phyloP scores from a whole-genome alignment of 2,888 invertebrate species.

The Dynastes maya region DNA sequence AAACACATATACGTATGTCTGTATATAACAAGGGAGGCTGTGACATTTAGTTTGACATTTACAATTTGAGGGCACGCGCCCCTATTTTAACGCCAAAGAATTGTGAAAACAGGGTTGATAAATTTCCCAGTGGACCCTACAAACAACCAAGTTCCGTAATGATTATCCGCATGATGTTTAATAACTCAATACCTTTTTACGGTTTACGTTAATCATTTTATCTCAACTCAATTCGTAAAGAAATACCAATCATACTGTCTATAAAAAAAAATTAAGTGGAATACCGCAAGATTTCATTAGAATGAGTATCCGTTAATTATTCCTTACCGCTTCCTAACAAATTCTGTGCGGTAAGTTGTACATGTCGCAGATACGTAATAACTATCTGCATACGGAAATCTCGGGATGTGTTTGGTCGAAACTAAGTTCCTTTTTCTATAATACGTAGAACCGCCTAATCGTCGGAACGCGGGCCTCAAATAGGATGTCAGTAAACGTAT shows the following conservation, averaged over 20 bases:
- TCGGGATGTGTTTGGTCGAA: slow-evolving; percentile 4
- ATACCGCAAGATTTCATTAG: slow-evolving; percentile 13
- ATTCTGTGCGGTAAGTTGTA: neutral
- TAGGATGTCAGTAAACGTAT: neutral
- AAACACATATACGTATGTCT: slow-evolving; percentile 21
- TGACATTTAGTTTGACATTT: slow-evolving; percentile 66
- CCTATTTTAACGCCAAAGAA: slow-evolving; percentile 22
- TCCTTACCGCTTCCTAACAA: slow-evolving; percentile 22
- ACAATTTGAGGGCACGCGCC: slow-evolving; percentile 54
- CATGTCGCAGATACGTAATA: slow-evolving; percentile 6
- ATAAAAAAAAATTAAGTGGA: neutral
- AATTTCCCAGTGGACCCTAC: slow-evolving; percentile 38
- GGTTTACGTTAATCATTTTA: neutral
- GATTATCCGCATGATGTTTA: neutral
- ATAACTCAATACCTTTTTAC: neutral
- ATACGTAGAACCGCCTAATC: slow-evolving; percentile 1
- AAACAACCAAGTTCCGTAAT: slow-evolving; percentile 29
- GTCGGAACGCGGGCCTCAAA: neutral
- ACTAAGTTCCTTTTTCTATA: slow-evolving; percentile 5
- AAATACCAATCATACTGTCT: neutral
- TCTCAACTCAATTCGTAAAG: neutral
- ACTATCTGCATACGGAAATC: neutral
- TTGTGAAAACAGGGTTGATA: slow-evolving; percentile 42
- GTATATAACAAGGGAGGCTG: slow-evolving; percentile 58
- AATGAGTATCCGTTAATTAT: neutral